These are phyloP conservation scores for Dasyurus viverrinus DNA, from an alignment of 2,113 vertebrate species.

Conservation along the genomic window DNA sequence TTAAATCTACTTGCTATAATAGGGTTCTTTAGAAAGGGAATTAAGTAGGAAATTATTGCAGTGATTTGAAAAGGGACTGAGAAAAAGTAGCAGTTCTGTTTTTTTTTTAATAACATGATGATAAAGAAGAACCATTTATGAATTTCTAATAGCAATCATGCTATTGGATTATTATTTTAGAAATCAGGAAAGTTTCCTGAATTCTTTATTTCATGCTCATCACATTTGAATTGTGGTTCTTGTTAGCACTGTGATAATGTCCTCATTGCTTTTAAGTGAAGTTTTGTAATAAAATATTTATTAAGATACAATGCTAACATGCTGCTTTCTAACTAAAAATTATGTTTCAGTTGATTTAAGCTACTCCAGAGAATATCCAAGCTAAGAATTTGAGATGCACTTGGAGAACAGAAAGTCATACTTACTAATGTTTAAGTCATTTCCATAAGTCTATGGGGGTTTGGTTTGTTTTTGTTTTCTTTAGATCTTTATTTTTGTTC, in stretches of 20 bases:
- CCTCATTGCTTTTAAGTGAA: slow-evolving; percentile 71
- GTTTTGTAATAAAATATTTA: slow-evolving; percentile 73
- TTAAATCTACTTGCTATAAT: not conserved
- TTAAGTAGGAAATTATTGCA: not conserved
- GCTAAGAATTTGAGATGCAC: slow-evolving; percentile 44
- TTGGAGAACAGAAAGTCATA: slow-evolving; percentile 19
- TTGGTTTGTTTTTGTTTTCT: slow-evolving; percentile 4
- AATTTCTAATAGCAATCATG: slow-evolving; percentile 38
- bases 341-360: slow-evolving; percentile 65
- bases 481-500: slow-evolving; percentile 12
- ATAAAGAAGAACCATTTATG: slow-evolving; percentile 26
- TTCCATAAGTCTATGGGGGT: slow-evolving; percentile 26
- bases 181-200: slow-evolving; percentile 39
- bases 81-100: not conserved
- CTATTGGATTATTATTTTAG: slow-evolving; percentile 64
- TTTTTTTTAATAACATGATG: not conserved
- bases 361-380: slow-evolving; percentile 56
- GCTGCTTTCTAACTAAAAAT: slow-evolving; percentile 74
- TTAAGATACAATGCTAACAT: slow-evolving; percentile 72
- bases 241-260: slow-evolving; percentile 69
- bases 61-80: not conserved
- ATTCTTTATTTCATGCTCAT: slow-evolving; percentile 35
- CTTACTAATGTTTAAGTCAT: slow-evolving; percentile 33
- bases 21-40: not conserved
- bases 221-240: slow-evolving; percentile 61